These are phyloP conservation scores for Carcharodon carcharias DNA, from an alignment of 2,797 vertebrate genomes.

Conservation along the genomic window DNA sequence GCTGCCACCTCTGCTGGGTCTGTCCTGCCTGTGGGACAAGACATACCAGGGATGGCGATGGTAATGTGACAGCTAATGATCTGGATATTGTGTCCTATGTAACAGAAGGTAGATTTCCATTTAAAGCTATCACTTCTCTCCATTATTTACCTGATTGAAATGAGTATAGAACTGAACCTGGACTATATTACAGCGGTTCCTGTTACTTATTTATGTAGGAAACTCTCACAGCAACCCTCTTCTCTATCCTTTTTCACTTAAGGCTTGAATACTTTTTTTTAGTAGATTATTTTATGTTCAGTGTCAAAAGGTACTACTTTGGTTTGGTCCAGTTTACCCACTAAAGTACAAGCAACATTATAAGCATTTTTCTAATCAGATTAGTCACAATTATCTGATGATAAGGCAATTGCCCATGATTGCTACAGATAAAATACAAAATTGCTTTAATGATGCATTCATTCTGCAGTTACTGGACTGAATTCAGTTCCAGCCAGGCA, in stretches of 20 bases:
- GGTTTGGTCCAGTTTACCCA: not conserved
- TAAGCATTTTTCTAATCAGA: not conserved
- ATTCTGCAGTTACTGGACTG: not conserved
- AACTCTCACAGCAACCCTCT: not conserved
- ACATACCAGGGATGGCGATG: too few species aligned
- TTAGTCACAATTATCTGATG: not conserved
- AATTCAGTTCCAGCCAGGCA: not conserved
- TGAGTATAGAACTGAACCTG: not conserved
- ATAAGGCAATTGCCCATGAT: not conserved
- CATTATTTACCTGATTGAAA: not conserved
- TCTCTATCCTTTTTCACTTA: not conserved
- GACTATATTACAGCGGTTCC: not conserved
- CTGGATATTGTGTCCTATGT: not conserved
- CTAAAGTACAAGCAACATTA: not conserved
- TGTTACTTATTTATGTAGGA: not conserved
- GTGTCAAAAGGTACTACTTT: not conserved
- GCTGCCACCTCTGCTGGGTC: too few species aligned
- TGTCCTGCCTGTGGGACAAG: too few species aligned
- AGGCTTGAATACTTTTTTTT: not conserved
- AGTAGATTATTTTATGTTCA: not conserved
- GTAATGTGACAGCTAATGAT: not conserved
- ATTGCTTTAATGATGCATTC: not conserved
- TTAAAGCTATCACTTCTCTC: not conserved
- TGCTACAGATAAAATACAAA: not conserved
- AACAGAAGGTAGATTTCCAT: not conserved